Evolutionary conservation across 2,113 vertebrate genomes (phyloP).

Genomic region (Tor tambroides): DNA sequence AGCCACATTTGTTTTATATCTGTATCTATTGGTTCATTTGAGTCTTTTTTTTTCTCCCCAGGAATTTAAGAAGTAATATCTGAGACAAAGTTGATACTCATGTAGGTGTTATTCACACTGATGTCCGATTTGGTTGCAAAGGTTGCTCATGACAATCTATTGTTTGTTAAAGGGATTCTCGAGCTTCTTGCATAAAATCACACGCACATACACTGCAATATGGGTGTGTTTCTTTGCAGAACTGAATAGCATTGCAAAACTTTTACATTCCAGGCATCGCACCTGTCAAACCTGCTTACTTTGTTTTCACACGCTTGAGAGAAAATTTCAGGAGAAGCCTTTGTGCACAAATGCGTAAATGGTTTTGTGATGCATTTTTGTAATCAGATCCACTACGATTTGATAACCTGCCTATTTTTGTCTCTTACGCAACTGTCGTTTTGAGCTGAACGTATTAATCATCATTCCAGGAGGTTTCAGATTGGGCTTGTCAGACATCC

Average conservation of each 20-base stretch:
- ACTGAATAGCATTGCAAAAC: background rate
- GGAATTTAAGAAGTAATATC: background rate
- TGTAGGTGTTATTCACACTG: background rate
- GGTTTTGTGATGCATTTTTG: background rate
- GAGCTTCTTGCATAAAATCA: constrained; percentile 38
- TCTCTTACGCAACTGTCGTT: background rate
- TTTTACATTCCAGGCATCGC: background rate
- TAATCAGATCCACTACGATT: background rate
- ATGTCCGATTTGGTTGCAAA: background rate
- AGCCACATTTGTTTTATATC: background rate
- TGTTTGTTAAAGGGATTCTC: background rate
- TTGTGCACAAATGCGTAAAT: background rate
- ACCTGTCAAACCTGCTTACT: background rate
- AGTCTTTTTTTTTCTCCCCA: background rate
- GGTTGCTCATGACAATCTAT: background rate
- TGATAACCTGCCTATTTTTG: background rate
- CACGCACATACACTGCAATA: background rate
- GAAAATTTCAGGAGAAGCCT: background rate
- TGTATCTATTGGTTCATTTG: background rate
- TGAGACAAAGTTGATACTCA: background rate
- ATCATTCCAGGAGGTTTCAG: background rate
- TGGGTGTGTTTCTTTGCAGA: constrained; percentile 3
- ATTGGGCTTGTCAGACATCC: background rate
- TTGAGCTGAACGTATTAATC: background rate
- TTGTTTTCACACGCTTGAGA: constrained; percentile 14